Evolutionary conservation across 2,113 vertebrate species (phyloP).

Genomic region (Phyllostomus discolor): DNA sequence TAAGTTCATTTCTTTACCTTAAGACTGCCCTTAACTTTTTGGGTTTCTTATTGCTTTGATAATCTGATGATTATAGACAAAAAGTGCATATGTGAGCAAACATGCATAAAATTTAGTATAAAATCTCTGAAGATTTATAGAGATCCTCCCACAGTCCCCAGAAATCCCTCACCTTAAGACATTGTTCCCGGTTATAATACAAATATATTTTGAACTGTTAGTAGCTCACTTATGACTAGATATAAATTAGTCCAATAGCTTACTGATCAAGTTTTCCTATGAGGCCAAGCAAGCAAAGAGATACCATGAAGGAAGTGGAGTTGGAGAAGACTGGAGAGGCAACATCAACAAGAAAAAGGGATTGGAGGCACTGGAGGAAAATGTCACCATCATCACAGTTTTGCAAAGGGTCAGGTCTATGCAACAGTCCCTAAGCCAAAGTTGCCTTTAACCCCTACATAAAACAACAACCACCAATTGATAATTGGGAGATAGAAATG

Average conservation of each 20-base stretch:
- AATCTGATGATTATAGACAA: not conserved
- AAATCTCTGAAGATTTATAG: not conserved
- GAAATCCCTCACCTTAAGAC: not conserved
- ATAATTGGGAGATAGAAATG: not conserved
- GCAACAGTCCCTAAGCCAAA: not conserved
- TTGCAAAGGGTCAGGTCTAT: not conserved
- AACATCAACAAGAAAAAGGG: not conserved
- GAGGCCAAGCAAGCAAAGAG: not conserved
- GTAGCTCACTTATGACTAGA: not conserved
- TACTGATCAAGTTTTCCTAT: not conserved
- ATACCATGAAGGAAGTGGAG: not conserved
- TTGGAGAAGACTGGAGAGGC: not conserved
- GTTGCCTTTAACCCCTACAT: not conserved
- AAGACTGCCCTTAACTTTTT: not conserved
- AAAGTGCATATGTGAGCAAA: not conserved
- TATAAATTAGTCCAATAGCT: not conserved
- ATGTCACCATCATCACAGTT: not conserved
- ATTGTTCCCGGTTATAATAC: not conserved
- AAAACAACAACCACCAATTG: not conserved
- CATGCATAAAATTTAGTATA: not conserved
- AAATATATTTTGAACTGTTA: not conserved
- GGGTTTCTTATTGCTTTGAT: not conserved
- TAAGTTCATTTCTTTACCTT: conserved; percentile 27
- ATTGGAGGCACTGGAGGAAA: not conserved
- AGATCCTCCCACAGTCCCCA: not conserved